Base-by-base conservation (phyloP, 1,140 invertebrate genomes). In the Arion vulgaris region DNA sequence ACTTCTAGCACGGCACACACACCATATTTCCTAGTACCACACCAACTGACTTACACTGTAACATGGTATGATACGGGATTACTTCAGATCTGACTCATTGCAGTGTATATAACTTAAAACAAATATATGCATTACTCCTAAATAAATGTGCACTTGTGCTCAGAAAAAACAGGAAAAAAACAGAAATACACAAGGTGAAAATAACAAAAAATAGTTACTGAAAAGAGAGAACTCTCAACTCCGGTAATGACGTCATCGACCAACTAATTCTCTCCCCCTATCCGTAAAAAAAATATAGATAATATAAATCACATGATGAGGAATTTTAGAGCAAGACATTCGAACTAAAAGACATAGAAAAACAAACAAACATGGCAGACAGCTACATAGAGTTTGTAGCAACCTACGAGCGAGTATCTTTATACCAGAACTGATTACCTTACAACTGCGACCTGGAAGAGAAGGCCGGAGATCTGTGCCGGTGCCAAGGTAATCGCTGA, bases 351-450 rank as follows among this genome's bases (percentile, higher is more conserved):
- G 62, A 66, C 62, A 66, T 66, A 66, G 28, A 32, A 23, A 66
- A 66, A 66, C 32, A 66, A 66, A 28, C 62, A 66, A 28, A 66
- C 62, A 32, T 23, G 2, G 1, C n/a, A 5, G 62, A 66, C 28
- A 28, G 62, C 62, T 7, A 0, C 11, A 32, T 28, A 28, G 62
- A 1, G 17, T 57, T 19, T 66, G 11, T 66, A 32, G 32, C n/a
- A 66, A 66, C n/a, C 62, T 11, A 9, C 62, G 62, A 32, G 62
- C 1, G 32, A 32, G 62, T 66, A 66, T 57, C 53, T 57, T 57
- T 57, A 57, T 15, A 57, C 53, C 53, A 57, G 62, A 28, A 28
- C 62, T 66, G 62, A 66, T 66, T 66, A 66, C 62, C 62, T 34
- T 28, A 34, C n/a, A 66, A 34, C 62, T 66, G 62, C 28, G 19